Evolutionary conservation across 2,113 vertebrate genomes (phyloP), one percentile per base, ranked within the genome.

Genomic region (Capreolus pygargus): DNA sequence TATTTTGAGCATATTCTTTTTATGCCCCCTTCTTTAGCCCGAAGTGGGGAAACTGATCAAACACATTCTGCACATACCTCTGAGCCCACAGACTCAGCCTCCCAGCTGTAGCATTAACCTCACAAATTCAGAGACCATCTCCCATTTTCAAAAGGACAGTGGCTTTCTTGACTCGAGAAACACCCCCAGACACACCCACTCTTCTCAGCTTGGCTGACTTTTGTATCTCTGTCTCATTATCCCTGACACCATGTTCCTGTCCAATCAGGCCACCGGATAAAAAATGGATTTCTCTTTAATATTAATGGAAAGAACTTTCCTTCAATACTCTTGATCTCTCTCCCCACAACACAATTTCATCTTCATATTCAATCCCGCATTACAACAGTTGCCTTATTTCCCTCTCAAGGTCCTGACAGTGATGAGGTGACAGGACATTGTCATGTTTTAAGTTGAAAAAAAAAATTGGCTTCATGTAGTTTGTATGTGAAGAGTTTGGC

Each of bases 21-120:
- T 36, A 86, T 96, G 94, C 97, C 96, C 96, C 98, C 97, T 98
- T 98, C 98, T 98, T 98, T 98, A 97, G 98, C 95, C 91, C 97
- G 97, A 94, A 98, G 70, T 52, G 23, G 98, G 97, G 98, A 99
- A 98, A 98, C 98, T 98, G 99, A 99, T 99, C 98, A 99, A 99
- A 99, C 97, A 61, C 98, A 99, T 99, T 99, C 98, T 98, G 98
- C 97, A 99, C 98, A 99, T 99, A 98, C 98, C 98, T 97, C 82
- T 21, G 88, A 98, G 95, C 98, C 99, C 98, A 98, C 98, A 99
- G 98, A 92, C 60, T 98, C 98, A 98, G 97, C 96, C 96, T 97
- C 98, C 98, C 99, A 99, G 98, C 98, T 98, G 98, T 98, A 97
- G 74, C 52, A 57, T 96, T 98, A 99, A 98, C 98, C 98, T 99